phyloP scores from a whole-genome alignment of 2,888 invertebrate genomes.

The Andrena hattorfiana region DNA sequence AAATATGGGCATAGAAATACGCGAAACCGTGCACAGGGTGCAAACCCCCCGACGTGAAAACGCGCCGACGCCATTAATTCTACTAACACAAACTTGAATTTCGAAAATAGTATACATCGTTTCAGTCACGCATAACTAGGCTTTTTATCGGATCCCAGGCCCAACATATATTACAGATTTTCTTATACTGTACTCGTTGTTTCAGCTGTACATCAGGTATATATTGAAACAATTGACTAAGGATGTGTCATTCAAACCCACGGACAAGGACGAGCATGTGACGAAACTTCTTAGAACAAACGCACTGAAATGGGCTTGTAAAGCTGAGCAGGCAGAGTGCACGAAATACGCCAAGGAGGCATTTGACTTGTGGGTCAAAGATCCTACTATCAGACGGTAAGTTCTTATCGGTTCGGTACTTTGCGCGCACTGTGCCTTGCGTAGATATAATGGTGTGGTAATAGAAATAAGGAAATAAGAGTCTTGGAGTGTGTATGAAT shows the following conservation, averaged over 20 bases:
- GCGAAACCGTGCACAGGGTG: too few species aligned
- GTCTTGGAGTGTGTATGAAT: neutral
- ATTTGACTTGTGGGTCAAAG: slow-evolving; percentile 16
- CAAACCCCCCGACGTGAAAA: too few species aligned
- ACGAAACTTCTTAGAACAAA: slow-evolving; percentile 87
- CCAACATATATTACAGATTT: too few species aligned
- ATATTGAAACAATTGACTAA: slow-evolving; percentile 11
- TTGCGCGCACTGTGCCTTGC: too few species aligned
- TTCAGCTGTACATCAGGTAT: slow-evolving; percentile 43
- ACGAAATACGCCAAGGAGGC: slow-evolving; percentile 83
- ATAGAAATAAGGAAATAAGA: neutral
- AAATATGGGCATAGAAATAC: too few species aligned
- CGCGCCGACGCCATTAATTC: too few species aligned
- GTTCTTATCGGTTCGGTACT: slow-evolving; percentile 3
- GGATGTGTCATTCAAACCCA: slow-evolving; percentile 70
- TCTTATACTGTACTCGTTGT: neutral
- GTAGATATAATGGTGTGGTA: too few species aligned
- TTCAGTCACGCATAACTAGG: too few species aligned
- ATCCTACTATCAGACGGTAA: slow-evolving; percentile 16
- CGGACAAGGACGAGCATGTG: slow-evolving; percentile 85
- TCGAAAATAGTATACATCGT: too few species aligned
- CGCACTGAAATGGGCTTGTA: slow-evolving; percentile 89
- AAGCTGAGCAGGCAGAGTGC: slow-evolving; percentile 88
- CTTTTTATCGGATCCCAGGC: neutral
- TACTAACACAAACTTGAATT: too few species aligned